phyloP scores from a whole-genome alignment of 1,140 invertebrate species.

The Chionoecetes opilio region DNA sequence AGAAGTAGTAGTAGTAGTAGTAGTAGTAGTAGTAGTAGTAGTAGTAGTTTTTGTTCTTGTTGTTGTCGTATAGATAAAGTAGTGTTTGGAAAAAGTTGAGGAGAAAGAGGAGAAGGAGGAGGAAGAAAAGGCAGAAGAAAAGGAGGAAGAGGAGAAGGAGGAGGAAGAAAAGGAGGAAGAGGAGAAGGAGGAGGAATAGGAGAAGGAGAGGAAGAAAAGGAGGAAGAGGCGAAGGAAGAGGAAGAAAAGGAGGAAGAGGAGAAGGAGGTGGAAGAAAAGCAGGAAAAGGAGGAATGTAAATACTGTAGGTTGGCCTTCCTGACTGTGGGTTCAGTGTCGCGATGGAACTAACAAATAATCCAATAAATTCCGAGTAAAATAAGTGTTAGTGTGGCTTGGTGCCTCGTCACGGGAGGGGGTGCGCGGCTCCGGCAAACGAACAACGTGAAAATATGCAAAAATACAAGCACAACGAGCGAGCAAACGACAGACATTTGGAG shows the following conservation, averaged over 20 bases:
- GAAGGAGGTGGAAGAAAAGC: background rate
- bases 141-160: background rate
- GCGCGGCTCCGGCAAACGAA: background rate
- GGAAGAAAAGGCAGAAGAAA: background rate
- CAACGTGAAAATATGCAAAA: constrained; percentile 11
- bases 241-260: background rate
- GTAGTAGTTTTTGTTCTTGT: too few relatives aligned
- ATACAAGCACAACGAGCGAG: constrained; percentile 4
- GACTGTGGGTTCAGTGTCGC: background rate
- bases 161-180: background rate
- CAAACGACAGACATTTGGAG: background rate
- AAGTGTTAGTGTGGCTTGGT: background rate
- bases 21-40: too few relatives aligned
- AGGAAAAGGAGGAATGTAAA: too few relatives aligned
- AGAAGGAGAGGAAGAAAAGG: background rate
- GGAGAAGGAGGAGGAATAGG: too few relatives aligned
- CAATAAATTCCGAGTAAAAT: constrained; percentile 11
- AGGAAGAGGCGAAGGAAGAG: background rate
- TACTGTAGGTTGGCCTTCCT: background rate
- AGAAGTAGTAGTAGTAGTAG: too few relatives aligned
- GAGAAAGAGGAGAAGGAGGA: constrained; percentile 3
- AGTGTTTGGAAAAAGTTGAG: background rate
- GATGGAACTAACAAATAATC: background rate
- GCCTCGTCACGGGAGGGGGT: background rate
- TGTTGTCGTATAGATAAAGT: too few relatives aligned